Percentiles rank a stretch among this genome's conserved stretches.
phyloP scores from a whole-genome alignment of 2,888 invertebrate genomes.

The Melanostoma mellinum region DNA sequence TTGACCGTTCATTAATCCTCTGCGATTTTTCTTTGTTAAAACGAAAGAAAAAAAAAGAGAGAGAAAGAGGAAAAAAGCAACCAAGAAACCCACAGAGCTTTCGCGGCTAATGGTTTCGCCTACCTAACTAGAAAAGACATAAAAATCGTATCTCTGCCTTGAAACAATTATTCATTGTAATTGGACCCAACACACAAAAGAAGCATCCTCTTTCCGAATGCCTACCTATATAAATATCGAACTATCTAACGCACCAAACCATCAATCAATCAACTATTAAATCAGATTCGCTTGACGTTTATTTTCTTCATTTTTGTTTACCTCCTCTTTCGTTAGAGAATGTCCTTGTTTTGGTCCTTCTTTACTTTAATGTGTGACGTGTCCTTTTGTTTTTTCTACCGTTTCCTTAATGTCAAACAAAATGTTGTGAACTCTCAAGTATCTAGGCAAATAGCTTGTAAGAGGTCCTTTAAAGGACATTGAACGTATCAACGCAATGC shows the following conservation, averaged over 20 bases:
- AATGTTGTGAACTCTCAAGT: conserved; percentile 26
- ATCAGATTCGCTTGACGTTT: conserved; percentile 57
- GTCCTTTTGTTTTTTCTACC: background rate
- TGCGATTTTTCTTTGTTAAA: conserved; percentile 42
- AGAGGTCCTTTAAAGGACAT: conserved; percentile 36
- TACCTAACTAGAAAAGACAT: conserved; percentile 1
- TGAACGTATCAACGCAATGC: background rate
- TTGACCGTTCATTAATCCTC: conserved; percentile 61
- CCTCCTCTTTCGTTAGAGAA: conserved; percentile 22
- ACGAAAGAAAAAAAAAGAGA: background rate
- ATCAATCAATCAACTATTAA: conserved; percentile 71
- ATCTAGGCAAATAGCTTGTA: conserved; percentile 13
- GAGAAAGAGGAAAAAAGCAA: background rate
- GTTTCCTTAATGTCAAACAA: conserved; percentile 6
- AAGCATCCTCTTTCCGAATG: conserved; percentile 40
- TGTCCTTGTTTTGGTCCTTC: background rate
- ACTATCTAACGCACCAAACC: conserved; percentile 39
- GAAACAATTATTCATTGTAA: conserved; percentile 69
- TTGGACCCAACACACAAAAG: conserved; percentile 47
- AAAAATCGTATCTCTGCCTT: conserved; percentile 48
- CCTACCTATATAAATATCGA: conserved; percentile 29
- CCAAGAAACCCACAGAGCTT: background rate
- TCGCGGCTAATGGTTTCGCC: background rate
- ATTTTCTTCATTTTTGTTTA: conserved; percentile 23
- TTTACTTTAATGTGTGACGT: no score